Evolutionary conservation across 1,140 invertebrate genomes (phyloP), one percentile per base, ranked within the genome.

Genomic region (Vollenhovia emeryi): DNA sequence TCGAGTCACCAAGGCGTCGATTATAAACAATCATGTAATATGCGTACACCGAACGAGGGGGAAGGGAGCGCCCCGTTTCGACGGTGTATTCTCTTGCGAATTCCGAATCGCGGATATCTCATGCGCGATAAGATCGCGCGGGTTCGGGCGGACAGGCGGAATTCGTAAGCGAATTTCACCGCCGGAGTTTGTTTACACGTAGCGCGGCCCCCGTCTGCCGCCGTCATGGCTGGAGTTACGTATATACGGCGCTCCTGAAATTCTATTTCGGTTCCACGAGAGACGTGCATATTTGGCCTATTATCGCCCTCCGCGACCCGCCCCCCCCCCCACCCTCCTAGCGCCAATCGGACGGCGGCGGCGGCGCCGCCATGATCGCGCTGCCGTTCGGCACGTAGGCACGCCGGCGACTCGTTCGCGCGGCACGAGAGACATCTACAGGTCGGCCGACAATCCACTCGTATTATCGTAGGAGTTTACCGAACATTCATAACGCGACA

Each of bases 351-450:
- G 69, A 30, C 24, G 4, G 33, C 33, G 60, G 59, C 59, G 59
- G 60, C 60, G 59, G 43, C 87, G 86, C 24, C 86, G 91, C 93
- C 93, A 93, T 94, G 84, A 59, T 59, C 21, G 62, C 52, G 30
- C 59, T 50, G 33, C 52, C 33, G 57, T 83, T 90, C 68, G 62
- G 91, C 93, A 94, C 93, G 93, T 94, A 94, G 88, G 87, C 91
- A 86, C 64, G 9, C 60, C 33, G 69, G 11, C 13, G 21, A 3
- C 45, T 43, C 50, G 50, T 3, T 15, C 15, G 6, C 43, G 48
- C 36, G 36, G 5, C 18, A 2, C 27, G 18, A 66, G 78, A 24
- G 73, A 66, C 75, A 78, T 79, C 74, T 55, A 8, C 15, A 73
- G 59, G 24, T 43, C 5, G 15, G 11, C 6, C 13, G 3, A 33